These are phyloP conservation scores for Metopia argyrocephala DNA, from an alignment of 2,888 invertebrate species.

Conservation along the genomic window DNA sequence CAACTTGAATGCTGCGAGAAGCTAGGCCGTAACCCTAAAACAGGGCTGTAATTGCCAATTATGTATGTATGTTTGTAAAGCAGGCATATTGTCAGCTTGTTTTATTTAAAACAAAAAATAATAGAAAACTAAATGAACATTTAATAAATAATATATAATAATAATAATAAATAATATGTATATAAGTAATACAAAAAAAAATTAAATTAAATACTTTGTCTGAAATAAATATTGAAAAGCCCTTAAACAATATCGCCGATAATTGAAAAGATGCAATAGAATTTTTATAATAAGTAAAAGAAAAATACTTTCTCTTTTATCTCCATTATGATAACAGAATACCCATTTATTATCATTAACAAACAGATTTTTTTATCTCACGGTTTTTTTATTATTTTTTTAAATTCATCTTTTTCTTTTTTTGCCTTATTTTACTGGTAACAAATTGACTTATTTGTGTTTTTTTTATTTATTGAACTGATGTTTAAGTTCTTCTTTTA, in stretches of 20 bases:
- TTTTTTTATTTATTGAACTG: background rate
- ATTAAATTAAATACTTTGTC: too few species aligned
- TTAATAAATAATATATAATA: too few species aligned
- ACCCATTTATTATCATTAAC: constrained; percentile 39
- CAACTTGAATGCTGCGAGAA: too few species aligned
- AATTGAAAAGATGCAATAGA: background rate
- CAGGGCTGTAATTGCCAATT: too few species aligned
- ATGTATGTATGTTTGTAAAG: too few species aligned
- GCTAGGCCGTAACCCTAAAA: too few species aligned
- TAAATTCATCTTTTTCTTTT: background rate
- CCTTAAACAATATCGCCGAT: background rate
- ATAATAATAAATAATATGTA: too few species aligned
- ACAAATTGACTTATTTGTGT: constrained; percentile 50
- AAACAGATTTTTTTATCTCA: constrained; percentile 15
- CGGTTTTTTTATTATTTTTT: background rate
- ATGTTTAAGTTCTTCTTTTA: constrained; percentile 16
- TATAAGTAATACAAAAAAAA: too few species aligned
- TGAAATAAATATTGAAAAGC: too few species aligned
- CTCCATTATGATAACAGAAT: constrained; percentile 16
- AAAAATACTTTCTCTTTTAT: background rate
- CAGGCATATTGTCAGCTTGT: too few species aligned
- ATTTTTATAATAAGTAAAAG: background rate
- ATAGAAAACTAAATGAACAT: too few species aligned
- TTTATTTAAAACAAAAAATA: too few species aligned
- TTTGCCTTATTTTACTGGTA: constrained; percentile 17